Evolutionary conservation across 2,113 vertebrate genomes (phyloP), one percentile per base, ranked within the genome.

Genomic region (Oplegnathus fasciatus): DNA sequence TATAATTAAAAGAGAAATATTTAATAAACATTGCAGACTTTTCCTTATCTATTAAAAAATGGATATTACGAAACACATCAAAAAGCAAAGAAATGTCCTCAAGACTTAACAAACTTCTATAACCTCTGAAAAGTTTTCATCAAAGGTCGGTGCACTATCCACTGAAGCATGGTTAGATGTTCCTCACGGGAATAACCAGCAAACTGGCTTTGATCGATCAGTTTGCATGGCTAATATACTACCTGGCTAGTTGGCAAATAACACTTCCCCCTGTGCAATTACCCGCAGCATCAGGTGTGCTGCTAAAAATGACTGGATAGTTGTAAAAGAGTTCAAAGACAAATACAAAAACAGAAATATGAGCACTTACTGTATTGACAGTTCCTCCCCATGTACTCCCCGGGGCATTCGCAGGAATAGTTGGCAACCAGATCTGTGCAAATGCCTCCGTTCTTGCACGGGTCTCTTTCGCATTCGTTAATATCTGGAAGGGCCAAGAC

Each of bases 311-410:
- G 8, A 64, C 48, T 64, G 22, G 24, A 20, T 60, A 76, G 46
- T 58, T 34, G 37, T 58, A 52, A 70, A 61, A 65, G 32, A 82
- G 6, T 64, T 65, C 52, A 81, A 69, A 82, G 24, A 65, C 28
- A 81, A 82, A 86, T 26, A 60, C 50, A 5, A 32, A 57, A 84
- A 40, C 55, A 82, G 46, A 77, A 67, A 77, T 26, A 69, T 32
- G 5, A 66, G 61, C 90, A 96, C 98, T 98, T 97, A 99, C 98
- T 98, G 78, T 98, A 97, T 85, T 99, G 98, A 89, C 98, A 99
- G 61, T 99, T 98, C 85, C 97, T 96, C 83, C 98, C 98, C 98
- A 99, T 99, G 94, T 98, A 99, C 95, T 99, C 98, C 1, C 98
- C 98, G 0, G 98, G 98, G 80, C 98, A 99, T 82, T 99, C 98